Evolutionary conservation across 2,797 vertebrate genomes (phyloP), one percentile per base, ranked within the genome.

Genomic region (Scolopax bukidnonensis): DNA sequence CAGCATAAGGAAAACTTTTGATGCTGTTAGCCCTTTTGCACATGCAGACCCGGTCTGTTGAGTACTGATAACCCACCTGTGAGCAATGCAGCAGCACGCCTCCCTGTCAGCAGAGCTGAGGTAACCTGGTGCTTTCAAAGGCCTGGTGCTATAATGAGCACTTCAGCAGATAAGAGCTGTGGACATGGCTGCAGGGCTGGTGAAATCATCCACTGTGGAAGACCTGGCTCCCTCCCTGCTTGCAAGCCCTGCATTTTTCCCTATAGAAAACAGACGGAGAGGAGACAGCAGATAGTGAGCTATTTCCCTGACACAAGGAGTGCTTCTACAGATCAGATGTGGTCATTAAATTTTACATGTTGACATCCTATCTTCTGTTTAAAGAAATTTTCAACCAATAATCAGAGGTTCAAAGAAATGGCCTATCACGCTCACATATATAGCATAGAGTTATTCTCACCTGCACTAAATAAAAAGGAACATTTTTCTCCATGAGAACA

Each of bases 1-100:
- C 15, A 54, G 10, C 3, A 1, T 2, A 70, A 28, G 40, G 32
- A 67, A 60, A 61, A 8, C 19, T 43, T 61, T 40, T 63, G 51
- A n/a, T 0, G 3, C 8, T 54, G 10, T 63, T 69, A 27, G 33
- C 7, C 12, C 7, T 73, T 87, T 54, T 30, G 12, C 40, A 28
- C 0, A 0, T 1, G 21, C 7, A 7, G 15, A 18, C 68, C 41
- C 2, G 3, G 16, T 33, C 8, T 84, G 70, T 40, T 74, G 32
- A 41, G 41, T 36, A 9, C 30, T 30, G n/a, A 60, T 75, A 89
- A 63, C 16, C 11, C 24, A 13, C 5, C 23, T 9, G 23, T 0
- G 3, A 43, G 53, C 25, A 9, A 27, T 19, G 30, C 40, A 24
- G 40, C 69, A 30, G 21, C 45, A 50, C 23, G 33, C 3, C 2